Evolutionary conservation across 2,797 vertebrate species (phyloP).

Genomic region (Caiman crocodilus): DNA sequence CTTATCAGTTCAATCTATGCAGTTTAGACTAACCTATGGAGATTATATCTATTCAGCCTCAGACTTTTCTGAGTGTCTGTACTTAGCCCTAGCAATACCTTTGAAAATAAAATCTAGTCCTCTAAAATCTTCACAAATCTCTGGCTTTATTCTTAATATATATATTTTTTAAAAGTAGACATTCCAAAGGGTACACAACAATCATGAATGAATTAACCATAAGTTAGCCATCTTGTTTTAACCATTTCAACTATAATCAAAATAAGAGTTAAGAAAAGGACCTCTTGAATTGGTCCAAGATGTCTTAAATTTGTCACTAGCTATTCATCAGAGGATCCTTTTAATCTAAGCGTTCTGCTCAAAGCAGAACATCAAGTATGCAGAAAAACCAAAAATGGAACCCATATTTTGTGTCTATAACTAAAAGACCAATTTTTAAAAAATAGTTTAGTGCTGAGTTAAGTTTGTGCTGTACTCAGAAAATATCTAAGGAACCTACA

Average conservation of each 20-base stretch:
- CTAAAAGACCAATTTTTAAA: neutral
- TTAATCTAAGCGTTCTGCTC: neutral
- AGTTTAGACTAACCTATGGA: too few species aligned
- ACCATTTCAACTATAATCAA: neutral
- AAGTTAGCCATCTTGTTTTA: neutral
- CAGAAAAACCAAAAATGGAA: neutral
- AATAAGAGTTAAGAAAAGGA: neutral
- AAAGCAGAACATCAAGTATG: neutral
- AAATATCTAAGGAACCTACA: neutral
- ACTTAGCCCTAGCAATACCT: neutral
- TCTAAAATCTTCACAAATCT: neutral
- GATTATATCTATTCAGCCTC: too few species aligned
- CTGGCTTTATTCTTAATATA: neutral
- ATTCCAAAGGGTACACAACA: neutral
- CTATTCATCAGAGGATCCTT: neutral
- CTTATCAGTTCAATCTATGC: too few species aligned
- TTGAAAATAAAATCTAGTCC: neutral
- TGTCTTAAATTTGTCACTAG: neutral
- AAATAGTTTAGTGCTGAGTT: neutral
- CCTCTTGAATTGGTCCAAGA: neutral
- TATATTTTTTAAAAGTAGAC: neutral
- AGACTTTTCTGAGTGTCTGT: too few species aligned
- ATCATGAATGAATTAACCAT: neutral
- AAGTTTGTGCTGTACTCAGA: neutral
- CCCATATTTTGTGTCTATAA: neutral